Percentiles rank a stretch among this genome's conserved stretches.
phyloP scores from a whole-genome alignment of 1,140 invertebrate species.

The Pseudomyrmex flavicornis region DNA sequence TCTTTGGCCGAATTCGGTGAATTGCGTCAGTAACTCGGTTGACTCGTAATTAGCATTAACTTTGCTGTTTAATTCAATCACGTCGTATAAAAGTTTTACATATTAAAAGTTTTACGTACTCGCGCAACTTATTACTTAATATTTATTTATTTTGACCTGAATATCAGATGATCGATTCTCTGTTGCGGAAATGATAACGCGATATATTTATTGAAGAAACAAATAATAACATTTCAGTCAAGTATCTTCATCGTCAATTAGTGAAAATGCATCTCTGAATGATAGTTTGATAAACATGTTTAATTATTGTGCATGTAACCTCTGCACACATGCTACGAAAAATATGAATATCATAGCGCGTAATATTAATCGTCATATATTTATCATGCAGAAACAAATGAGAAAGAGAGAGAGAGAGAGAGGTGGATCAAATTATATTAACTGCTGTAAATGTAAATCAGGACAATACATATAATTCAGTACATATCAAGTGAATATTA shows the following conservation, averaged over 20 bases:
- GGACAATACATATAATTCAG: not conserved
- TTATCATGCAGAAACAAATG: not conserved
- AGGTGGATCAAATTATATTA: constrained; percentile 15
- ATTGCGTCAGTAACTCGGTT: constrained; percentile 16
- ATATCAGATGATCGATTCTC: too few species aligned
- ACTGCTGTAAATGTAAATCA: constrained; percentile 17
- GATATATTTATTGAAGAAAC: not conserved
- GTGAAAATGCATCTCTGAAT: not conserved
- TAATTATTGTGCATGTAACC: constrained; percentile 16
- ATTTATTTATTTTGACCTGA: too few species aligned
- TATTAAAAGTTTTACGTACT: too few species aligned
- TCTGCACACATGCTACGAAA: not conserved
- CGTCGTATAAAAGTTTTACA: not conserved
- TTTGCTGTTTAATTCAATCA: constrained; percentile 19
- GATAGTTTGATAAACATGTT: not conserved
- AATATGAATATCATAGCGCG: not conserved
- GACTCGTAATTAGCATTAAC: constrained; percentile 20
- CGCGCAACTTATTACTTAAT: too few species aligned
- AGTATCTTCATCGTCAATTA: not conserved
- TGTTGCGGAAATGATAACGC: not conserved
- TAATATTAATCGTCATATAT: constrained; percentile 12
- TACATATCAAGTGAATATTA: constrained; percentile 8
- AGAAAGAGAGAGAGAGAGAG: not conserved
- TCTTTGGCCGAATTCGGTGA: constrained; percentile 10
- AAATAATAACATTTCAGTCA: not conserved